Conservation (phyloP, 2,888 invertebrate species). For the Cordilura impudica region DNA sequence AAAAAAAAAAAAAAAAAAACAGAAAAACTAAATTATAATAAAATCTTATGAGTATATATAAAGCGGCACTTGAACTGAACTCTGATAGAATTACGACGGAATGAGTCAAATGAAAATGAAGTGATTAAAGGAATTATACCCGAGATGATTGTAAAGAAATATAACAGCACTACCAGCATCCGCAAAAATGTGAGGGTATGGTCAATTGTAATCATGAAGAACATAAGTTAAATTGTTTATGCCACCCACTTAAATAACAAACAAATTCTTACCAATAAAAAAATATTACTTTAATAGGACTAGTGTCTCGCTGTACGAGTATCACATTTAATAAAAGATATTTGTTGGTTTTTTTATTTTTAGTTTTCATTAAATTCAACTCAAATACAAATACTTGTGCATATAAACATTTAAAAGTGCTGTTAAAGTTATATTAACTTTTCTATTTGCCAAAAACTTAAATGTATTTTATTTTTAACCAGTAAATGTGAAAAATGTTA, state of each 20-base stretch:
- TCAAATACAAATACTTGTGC: not conserved
- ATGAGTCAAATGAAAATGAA: conserved; percentile 1
- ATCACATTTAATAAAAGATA: too few species aligned
- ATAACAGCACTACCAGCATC: not conserved
- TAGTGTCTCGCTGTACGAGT: too few species aligned
- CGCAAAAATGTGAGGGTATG: not conserved
- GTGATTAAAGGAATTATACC: conserved; percentile 38
- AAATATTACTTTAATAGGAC: not conserved
- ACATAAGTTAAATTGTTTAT: conserved; percentile 3
- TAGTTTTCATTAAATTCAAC: not conserved
- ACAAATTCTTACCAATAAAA: not conserved
- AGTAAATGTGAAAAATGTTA: not conserved
- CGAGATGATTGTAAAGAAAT: conserved; percentile 23
- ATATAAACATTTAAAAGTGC: not conserved
- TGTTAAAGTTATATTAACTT: not conserved
- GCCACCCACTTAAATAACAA: not conserved
- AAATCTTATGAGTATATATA: not conserved
- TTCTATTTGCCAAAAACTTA: not conserved
- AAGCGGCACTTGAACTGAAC: not conserved
- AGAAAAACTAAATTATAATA: not conserved
- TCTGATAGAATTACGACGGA: not conserved
- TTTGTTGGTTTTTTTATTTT: not conserved
- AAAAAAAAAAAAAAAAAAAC: not conserved
- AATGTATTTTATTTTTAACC: not conserved
- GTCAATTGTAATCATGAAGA: conserved; percentile 21